These are phyloP conservation scores for Oscheius onirici DNA, from an alignment of 2,888 invertebrate genomes.

Conservation along the genomic window DNA sequence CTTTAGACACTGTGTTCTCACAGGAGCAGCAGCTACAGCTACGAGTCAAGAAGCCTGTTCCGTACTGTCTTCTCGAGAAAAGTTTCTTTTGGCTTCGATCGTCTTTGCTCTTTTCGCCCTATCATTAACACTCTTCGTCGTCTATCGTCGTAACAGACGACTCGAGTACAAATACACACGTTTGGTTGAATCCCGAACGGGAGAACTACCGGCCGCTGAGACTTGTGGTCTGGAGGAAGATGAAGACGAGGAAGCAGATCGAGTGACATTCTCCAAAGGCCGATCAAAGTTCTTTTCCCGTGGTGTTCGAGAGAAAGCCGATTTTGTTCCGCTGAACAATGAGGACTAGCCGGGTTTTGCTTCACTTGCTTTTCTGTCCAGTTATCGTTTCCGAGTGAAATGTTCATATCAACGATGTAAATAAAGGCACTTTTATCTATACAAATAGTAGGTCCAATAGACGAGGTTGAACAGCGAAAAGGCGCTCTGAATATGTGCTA, in stretches of 20 bases:
- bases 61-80: slow-evolving; percentile 40
- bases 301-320: slow-evolving; percentile 35
- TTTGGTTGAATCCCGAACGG: slow-evolving; percentile 57
- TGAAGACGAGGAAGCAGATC: slow-evolving; percentile 64
- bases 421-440: slow-evolving; percentile 12
- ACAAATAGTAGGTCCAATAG: slow-evolving; percentile 64
- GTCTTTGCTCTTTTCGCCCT: slow-evolving; percentile 35
- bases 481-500: slow-evolving; percentile 12
- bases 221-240: slow-evolving; percentile 63
- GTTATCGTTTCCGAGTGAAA: slow-evolving; percentile 20
- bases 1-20: slow-evolving; percentile 73
- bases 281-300: slow-evolving; percentile 24
- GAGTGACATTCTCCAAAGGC: slow-evolving; percentile 56
- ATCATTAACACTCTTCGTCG: slow-evolving; percentile 36
- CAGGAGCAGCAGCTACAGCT: slow-evolving; percentile 54
- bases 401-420: slow-evolving; percentile 18
- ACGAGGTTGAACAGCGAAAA: slow-evolving; percentile 64
- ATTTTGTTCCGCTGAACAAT: slow-evolving; percentile 53
- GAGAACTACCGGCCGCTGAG: slow-evolving; percentile 59
- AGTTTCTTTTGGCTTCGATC: slow-evolving; percentile 34
- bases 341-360: slow-evolving; percentile 36
- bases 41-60: slow-evolving; percentile 42
- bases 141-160: slow-evolving; percentile 54
- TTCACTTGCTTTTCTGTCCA: slow-evolving; percentile 21
- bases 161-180: slow-evolving; percentile 68